Percentiles rank a stretch among this genome's conserved stretches.
These are phyloP conservation scores for Homalodisca vitripennis DNA, from an alignment of 1,140 invertebrate species.

Conservation along the genomic window DNA sequence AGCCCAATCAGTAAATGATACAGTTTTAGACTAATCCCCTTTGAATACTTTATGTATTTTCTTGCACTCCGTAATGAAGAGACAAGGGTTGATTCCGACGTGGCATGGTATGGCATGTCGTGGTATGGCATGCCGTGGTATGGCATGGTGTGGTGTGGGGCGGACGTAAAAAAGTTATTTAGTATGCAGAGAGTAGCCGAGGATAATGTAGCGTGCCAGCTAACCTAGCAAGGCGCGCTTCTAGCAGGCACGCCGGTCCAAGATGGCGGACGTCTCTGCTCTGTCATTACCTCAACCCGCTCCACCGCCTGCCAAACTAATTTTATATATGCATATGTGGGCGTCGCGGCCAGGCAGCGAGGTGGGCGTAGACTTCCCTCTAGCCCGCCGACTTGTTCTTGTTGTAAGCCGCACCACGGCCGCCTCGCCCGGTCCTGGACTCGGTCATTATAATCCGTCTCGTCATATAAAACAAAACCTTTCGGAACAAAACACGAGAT, in stretches of 20 bases:
- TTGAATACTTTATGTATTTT: too few species aligned
- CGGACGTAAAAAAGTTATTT: conserved; percentile 6
- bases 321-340: conserved; percentile 32
- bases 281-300: neutral
- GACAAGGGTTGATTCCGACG: too few species aligned
- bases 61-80: too few species aligned
- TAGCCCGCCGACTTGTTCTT: neutral
- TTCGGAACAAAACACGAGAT: conserved; percentile 1
- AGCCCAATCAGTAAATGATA: too few species aligned
- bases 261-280: neutral
- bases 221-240: neutral
- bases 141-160: neutral
- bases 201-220: conserved; percentile 6
- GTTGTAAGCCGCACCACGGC: neutral
- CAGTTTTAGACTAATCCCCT: too few species aligned
- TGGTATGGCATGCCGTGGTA: too few species aligned
- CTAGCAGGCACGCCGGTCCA: neutral
- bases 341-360: neutral
- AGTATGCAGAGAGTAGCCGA: conserved; percentile 15
- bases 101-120: too few species aligned
- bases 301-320: conserved; percentile 23
- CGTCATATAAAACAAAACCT: conserved; percentile 7
- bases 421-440: neutral
- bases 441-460: conserved; percentile 5
- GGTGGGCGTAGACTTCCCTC: conserved; percentile 7